These are phyloP conservation scores for Alectoris magna DNA, from an alignment of 2,797 vertebrate species.

Conservation along the genomic window DNA sequence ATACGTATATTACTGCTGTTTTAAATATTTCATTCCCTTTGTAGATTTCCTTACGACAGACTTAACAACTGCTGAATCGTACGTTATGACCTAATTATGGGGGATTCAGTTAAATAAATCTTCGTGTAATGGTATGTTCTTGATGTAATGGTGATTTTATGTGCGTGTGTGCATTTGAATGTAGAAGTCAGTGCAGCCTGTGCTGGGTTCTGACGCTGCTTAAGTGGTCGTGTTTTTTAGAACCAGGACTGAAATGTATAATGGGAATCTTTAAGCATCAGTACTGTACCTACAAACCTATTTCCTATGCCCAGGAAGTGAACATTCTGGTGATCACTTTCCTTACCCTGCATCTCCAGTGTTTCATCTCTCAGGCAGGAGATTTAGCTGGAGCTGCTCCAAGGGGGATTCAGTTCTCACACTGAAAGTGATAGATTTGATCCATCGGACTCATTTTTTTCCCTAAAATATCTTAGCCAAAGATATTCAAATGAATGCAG, in stretches of 20 bases:
- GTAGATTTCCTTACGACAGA: conserved; percentile 44
- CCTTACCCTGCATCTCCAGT: neutral
- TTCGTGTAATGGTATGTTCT: conserved; percentile 46
- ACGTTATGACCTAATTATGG: conserved; percentile 60
- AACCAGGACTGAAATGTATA: neutral
- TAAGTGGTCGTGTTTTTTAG: neutral
- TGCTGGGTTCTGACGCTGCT: neutral
- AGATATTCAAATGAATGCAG: neutral
- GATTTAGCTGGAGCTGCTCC: neutral
- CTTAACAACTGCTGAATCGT: conserved; percentile 67
- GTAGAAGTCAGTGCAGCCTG: conserved; percentile 19
- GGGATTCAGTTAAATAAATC: conserved; percentile 57
- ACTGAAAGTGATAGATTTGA: neutral
- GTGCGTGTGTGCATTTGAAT: conserved; percentile 32
- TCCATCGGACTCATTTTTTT: neutral
- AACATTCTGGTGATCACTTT: neutral
- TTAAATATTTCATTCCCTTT: conserved; percentile 70
- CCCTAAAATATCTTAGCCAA: neutral
- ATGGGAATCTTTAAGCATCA: neutral
- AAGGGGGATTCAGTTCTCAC: neutral
- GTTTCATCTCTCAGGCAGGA: neutral
- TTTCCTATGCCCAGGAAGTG: neutral
- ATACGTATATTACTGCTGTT: conserved; percentile 61
- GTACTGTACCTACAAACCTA: neutral
- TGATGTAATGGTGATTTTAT: conserved; percentile 46